Base-by-base conservation (phyloP, 1,140 invertebrate genomes). In the Hesperophylax magnus region DNA sequence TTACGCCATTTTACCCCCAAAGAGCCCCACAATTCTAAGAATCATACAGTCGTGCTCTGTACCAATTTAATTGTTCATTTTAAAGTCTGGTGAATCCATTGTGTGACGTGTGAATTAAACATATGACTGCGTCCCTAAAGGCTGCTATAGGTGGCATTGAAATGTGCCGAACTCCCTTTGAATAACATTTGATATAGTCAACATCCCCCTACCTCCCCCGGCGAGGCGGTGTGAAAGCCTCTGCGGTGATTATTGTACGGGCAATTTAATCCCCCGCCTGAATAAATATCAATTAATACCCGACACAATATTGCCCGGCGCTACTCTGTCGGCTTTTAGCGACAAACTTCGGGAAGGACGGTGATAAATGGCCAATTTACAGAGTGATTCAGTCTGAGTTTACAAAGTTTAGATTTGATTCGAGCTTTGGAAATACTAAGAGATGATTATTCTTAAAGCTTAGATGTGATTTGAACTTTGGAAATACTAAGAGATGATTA, bases 281-380 rank as follows among this genome's bases (percentile, higher is more conserved):
- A 81, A 79, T 84, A 84, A 84, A 84, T 84, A 84, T 79, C 82
- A 84, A 84, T 84, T 84, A 81, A 84, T 81, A 84, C 53, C 72
- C 72, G 54, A 54, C 72, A 27, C 61, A 34, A 67, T 67, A 67
- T 67, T 67, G 63, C 24, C 69, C 69, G n/a, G 69, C 69, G 61
- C 61, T 24, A 65, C 61, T 24, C 56, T 20, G 39, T 47, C 39
- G 39, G 39, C 39, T 47, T 47, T 47, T 47, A 47, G 47, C 69
- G 39, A 53, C 24, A 22, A 53, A 53, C 47, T 72, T 54, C 39
- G 65, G 15, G 17, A 1, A 34, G 69, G 24, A 72, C 47, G 18
- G 20, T 53, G 69, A 72, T 72, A 72, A 72, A 72, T 47, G 18
- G 18, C 17, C 18, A 72, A 72, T 72, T 72, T 72, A 47, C 69